Evolutionary conservation across 2,888 invertebrate species (phyloP), one percentile per base, ranked within the genome.

Genomic region (Boloria euphrosyne): DNA sequence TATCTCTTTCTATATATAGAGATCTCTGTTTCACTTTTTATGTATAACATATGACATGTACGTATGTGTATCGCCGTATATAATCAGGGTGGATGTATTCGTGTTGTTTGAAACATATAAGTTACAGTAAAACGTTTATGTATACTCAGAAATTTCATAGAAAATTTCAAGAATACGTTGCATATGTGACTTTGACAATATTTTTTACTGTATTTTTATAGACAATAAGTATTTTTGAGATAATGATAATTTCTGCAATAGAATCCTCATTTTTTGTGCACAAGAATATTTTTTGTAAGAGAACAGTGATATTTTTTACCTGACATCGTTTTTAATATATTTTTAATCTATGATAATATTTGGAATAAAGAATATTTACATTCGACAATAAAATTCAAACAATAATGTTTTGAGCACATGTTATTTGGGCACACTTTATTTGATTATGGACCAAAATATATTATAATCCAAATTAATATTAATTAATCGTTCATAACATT

Each of bases 101-200:
- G 31, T 38, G 31, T 51, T 44, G 6, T 60, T 60, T 60, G 1
- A 31, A 31, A 59, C 27, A 59, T 16, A 46, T 27, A 47, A 16
- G 16, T 55, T 43, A 47, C 18, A 49, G 17, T 5, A 38, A 31
- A 18, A 54, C 49, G 46, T 47, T 47, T 47, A 31, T 47, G 16
- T n/a, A 27, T n/a, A n/a, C 16, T 57, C 10, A 27, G 46, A 44
- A 18, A 46, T 44, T 44, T 44, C 31, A 13, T 54, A 13, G 50
- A 18, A 31, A 43, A 13, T 59, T 54, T 16, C 49, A 55, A 58
- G 10, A 38, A 54, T 55, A 61, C 38, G 83, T 84, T 78, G 83
- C 85, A 73, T 72, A 77, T 73, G 89, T 89, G 89, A 89, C 87
- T 86, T 83, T 76, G 88, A 90, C 89, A 89, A 90, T 89, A 90